Evolutionary conservation across 2,797 vertebrate genomes (phyloP).

Genomic region (Hapalemur alaotrensis): DNA sequence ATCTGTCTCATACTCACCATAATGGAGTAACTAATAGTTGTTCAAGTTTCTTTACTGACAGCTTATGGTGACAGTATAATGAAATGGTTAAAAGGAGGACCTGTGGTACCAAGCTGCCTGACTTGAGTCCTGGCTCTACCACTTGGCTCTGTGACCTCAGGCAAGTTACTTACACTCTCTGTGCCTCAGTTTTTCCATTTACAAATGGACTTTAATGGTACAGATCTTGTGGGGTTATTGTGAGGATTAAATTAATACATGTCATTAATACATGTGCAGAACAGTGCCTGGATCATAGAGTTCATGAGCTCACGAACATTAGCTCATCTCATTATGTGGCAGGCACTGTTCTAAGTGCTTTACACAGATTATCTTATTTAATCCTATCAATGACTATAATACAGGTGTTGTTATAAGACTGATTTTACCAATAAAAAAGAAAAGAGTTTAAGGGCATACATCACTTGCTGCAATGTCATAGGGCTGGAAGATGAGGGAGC

Average conservation of each 20-base stretch:
- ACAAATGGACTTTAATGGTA: neutral
- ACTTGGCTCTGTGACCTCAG: neutral
- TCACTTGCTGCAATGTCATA: neutral
- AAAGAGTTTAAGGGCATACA: neutral
- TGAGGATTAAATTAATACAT: neutral
- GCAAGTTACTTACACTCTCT: neutral
- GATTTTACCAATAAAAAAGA: conserved; percentile 6
- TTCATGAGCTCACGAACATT: neutral
- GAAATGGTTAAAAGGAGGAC: neutral
- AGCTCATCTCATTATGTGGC: neutral
- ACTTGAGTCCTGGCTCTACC: neutral
- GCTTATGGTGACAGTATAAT: neutral
- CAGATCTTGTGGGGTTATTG: neutral
- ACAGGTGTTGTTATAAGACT: neutral
- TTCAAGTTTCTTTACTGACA: neutral
- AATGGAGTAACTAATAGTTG: neutral
- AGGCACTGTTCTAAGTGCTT: neutral
- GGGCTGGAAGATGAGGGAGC: neutral
- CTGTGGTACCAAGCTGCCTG: neutral
- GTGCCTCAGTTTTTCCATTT: neutral
- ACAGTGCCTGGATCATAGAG: neutral
- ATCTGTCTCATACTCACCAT: neutral
- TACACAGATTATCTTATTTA: neutral
- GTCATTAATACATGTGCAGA: neutral
- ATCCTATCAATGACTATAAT: neutral